phyloP scores from a whole-genome alignment of 2,113 vertebrate genomes.

The Triplophysa tibetana region DNA sequence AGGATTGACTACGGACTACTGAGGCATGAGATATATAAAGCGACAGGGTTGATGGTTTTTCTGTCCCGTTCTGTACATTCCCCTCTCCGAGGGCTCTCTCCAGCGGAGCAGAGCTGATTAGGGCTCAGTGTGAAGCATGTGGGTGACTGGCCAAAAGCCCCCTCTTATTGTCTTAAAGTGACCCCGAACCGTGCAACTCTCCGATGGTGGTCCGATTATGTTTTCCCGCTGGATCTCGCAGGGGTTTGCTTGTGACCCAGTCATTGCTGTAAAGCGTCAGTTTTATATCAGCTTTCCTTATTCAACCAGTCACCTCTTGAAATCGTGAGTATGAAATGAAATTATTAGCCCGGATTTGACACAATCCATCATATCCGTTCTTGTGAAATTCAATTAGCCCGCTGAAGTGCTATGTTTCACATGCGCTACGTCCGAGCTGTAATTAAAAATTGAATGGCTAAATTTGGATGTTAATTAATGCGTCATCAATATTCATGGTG shows the following conservation, averaged over 20 bases:
- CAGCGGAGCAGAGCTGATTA: conserved; percentile 47
- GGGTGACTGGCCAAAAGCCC: conserved; percentile 43
- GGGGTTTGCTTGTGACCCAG: conserved; percentile 20
- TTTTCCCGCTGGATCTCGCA: conserved; percentile 19
- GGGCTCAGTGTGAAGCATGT: conserved; percentile 34
- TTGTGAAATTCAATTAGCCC: conserved; percentile 49
- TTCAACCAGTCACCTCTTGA: background rate
- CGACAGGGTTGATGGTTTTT: conserved; percentile 31
- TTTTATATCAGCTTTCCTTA: background rate
- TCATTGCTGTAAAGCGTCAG: background rate
- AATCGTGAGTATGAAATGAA: conserved; percentile 7
- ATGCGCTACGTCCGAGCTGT: conserved; percentile 28
- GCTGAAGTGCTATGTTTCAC: conserved; percentile 51
- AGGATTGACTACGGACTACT: conserved; percentile 19
- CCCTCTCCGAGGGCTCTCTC: conserved; percentile 43
- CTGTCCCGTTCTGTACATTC: conserved; percentile 29
- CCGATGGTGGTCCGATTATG: conserved; percentile 43
- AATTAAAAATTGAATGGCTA: conserved; percentile 72
- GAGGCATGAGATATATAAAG: conserved; percentile 32
- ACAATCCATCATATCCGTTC: conserved; percentile 46
- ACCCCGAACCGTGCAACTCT: conserved; percentile 26
- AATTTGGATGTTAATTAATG: conserved; percentile 80
- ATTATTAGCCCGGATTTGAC: conserved; percentile 42
- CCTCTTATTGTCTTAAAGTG: conserved; percentile 44
- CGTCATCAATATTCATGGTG: conserved; percentile 78